Conservation (phyloP, 2,113 vertebrate genomes). For the Strix uralensis region DNA sequence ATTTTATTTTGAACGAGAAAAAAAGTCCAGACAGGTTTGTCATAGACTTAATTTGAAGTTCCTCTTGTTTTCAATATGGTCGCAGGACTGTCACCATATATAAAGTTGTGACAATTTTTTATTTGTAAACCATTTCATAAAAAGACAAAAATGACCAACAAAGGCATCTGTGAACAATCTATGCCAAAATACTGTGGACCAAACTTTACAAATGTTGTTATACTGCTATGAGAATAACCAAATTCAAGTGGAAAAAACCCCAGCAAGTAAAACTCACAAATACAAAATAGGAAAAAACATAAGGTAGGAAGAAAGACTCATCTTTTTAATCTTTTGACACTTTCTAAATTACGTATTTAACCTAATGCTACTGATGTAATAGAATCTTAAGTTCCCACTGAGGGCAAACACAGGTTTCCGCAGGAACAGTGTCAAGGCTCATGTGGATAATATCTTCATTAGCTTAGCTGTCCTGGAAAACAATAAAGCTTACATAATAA, state of each 20-base stretch:
- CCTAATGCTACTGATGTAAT: background rate
- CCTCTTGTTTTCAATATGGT: background rate
- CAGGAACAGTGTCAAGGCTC: background rate
- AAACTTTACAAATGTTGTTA: background rate
- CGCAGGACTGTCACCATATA: background rate
- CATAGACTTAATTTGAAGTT: background rate
- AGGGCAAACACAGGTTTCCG: background rate
- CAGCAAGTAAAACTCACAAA: background rate
- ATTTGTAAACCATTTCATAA: background rate
- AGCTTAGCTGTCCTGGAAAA: background rate
- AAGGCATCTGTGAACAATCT: background rate
- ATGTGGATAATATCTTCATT: background rate
- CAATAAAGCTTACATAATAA: background rate
- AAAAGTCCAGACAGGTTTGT: background rate
- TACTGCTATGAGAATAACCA: background rate
- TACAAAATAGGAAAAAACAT: background rate
- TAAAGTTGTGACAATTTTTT: background rate
- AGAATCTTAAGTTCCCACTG: background rate
- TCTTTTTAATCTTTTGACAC: background rate
- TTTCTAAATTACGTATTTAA: background rate
- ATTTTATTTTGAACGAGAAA: background rate
- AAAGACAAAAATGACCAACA: background rate
- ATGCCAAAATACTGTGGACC: background rate
- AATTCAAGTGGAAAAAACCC: background rate
- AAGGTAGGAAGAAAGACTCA: background rate